Conservation (phyloP, 1,140 invertebrate species). For the Bombus balteatus region DNA sequence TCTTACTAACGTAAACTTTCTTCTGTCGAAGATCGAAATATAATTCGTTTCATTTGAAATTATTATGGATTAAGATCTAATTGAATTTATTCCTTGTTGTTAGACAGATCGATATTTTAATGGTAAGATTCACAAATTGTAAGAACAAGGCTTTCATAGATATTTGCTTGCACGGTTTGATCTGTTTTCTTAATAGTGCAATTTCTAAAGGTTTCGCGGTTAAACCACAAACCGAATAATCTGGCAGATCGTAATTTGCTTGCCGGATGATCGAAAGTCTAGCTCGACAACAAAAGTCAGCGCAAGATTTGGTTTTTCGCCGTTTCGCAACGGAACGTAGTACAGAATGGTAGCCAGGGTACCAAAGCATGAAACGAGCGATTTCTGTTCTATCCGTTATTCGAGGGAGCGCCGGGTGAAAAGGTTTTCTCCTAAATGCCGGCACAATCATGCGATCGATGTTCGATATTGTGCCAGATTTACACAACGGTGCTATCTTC, state of each 20-base stretch:
- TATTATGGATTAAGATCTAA: too few relatives aligned
- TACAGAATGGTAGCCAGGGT: conserved; percentile 9
- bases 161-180: conserved; percentile 1
- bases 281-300: conserved; percentile 27
- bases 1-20: too few relatives aligned
- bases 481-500: not conserved
- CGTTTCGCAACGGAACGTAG: conserved; percentile 27
- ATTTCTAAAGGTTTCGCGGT: conserved; percentile 17
- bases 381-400: conserved; percentile 17
- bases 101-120: not conserved
- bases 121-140: not conserved
- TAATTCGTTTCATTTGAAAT: not conserved
- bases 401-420: conserved; percentile 63
- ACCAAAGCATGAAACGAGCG: conserved; percentile 39
- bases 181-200: conserved; percentile 13
- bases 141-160: not conserved
- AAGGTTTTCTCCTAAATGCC: conserved; percentile 70
- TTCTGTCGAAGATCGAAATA: too few relatives aligned
- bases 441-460: conserved; percentile 42
- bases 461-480: conserved; percentile 25
- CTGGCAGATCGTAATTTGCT: conserved; percentile 21
- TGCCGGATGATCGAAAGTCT: conserved; percentile 31
- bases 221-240: conserved; percentile 32
- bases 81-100: not conserved
- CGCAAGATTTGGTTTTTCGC: conserved; percentile 26